These are phyloP conservation scores for Abrostola triplasia DNA, from an alignment of 2,888 invertebrate genomes.

Conservation along the genomic window DNA sequence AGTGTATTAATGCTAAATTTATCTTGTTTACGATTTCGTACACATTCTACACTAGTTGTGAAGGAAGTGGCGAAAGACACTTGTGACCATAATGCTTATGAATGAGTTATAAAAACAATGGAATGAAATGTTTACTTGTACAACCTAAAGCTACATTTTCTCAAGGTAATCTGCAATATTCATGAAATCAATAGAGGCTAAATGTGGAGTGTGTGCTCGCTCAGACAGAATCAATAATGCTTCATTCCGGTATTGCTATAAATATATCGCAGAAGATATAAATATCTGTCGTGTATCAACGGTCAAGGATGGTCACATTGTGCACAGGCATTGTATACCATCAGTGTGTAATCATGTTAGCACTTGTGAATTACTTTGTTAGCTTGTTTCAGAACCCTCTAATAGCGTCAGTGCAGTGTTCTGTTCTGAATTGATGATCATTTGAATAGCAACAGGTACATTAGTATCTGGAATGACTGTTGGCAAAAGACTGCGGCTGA, in stretches of 20 bases:
- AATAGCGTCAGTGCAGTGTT: slow-evolving; percentile 22
- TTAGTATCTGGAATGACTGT: slow-evolving; percentile 31
- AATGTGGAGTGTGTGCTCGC: slow-evolving; percentile 11
- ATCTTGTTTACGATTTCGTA: slow-evolving; percentile 13
- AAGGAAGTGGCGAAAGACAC: slow-evolving; percentile 6
- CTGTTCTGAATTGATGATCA: slow-evolving; percentile 22
- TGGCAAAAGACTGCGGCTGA: slow-evolving; percentile 43
- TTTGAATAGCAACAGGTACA: slow-evolving; percentile 39
- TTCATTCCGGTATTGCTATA: slow-evolving; percentile 56
- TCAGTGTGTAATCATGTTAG: slow-evolving; percentile 2
- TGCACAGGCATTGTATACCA: slow-evolving; percentile 27
- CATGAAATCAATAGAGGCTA: slow-evolving; percentile 27
- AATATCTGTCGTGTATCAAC: slow-evolving; percentile 38
- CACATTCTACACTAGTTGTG: slow-evolving; percentile 5
- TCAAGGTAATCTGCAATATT: background rate
- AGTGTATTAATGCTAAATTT: slow-evolving; percentile 6
- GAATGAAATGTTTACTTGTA: background rate
- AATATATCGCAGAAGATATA: slow-evolving; percentile 46
- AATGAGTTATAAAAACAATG: background rate
- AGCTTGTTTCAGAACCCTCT: slow-evolving; percentile 24
- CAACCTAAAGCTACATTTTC: background rate
- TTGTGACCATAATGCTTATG: background rate
- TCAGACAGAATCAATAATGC: slow-evolving; percentile 52
- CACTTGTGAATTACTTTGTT: slow-evolving; percentile 50
- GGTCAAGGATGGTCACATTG: slow-evolving; percentile 50